Percentiles rank a stretch among this genome's conserved stretches.
Conservation (phyloP, 1,140 invertebrate genomes). For the Bombus balteatus region DNA sequence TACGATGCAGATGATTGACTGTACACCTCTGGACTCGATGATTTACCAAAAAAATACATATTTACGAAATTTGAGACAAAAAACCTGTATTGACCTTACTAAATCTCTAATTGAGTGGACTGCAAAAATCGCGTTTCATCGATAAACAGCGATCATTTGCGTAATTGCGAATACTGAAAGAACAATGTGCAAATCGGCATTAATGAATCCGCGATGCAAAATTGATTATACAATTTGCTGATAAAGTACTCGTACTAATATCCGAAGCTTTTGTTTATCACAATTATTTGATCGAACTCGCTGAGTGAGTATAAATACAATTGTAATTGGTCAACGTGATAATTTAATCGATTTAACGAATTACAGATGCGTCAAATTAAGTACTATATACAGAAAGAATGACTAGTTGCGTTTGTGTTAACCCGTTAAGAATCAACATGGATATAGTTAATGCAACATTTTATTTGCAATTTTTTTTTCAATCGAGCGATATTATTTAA, state of each 20-base stretch:
- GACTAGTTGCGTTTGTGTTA: background rate
- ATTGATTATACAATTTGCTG: background rate
- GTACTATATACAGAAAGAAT: no score
- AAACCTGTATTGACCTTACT: background rate
- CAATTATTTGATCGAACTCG: background rate
- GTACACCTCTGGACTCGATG: no score
- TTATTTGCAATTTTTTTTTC: background rate
- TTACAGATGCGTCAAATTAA: background rate
- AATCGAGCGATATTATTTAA: background rate
- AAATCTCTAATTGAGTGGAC: background rate
- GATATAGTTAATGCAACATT: background rate
- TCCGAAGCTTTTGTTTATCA: background rate
- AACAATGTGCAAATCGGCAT: background rate
- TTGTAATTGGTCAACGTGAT: background rate
- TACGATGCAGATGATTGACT: no score
- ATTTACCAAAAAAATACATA: background rate
- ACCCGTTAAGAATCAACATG: background rate
- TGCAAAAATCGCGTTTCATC: background rate
- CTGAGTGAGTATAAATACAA: background rate
- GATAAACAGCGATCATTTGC: background rate
- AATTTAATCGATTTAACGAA: background rate
- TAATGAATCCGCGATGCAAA: background rate
- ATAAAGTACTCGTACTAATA: background rate
- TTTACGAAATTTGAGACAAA: background rate
- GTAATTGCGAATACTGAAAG: background rate